Conservation (phyloP, 2,797 vertebrate genomes). For the Limnodromus scolopaceus region DNA sequence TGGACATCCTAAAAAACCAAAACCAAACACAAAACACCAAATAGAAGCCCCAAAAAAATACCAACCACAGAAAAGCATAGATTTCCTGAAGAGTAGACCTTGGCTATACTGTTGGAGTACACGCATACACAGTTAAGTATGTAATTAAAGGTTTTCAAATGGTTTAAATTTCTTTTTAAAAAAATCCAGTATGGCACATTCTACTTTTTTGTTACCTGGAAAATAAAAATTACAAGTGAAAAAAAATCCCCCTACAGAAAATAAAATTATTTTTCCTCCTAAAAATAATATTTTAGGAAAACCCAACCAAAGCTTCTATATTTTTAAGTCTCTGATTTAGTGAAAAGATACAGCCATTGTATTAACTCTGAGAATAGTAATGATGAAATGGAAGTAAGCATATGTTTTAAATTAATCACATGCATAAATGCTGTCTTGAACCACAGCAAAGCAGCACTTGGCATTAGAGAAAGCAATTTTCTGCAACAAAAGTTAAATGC, state of each 20-base stretch:
- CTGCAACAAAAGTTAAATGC: background rate
- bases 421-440: constrained; percentile 15
- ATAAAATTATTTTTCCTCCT: background rate
- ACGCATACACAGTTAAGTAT: background rate
- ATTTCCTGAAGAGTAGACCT: background rate
- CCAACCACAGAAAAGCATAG: background rate
- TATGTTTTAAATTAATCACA: constrained; percentile 34
- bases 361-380: background rate
- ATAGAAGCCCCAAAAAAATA: background rate
- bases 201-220: background rate
- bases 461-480: constrained; percentile 29
- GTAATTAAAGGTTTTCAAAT: background rate
- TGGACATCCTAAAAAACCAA: background rate
- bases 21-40: background rate
- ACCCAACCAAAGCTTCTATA: background rate
- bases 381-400: background rate
- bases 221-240: background rate
- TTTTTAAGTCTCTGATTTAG: background rate
- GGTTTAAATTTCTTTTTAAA: background rate
- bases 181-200: background rate
- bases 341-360: background rate
- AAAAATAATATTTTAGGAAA: background rate
- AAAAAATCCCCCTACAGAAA: background rate
- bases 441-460: constrained; percentile 15
- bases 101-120: background rate